Conservation (phyloP, 2,888 invertebrate species). For the Acholoe squamosa region DNA sequence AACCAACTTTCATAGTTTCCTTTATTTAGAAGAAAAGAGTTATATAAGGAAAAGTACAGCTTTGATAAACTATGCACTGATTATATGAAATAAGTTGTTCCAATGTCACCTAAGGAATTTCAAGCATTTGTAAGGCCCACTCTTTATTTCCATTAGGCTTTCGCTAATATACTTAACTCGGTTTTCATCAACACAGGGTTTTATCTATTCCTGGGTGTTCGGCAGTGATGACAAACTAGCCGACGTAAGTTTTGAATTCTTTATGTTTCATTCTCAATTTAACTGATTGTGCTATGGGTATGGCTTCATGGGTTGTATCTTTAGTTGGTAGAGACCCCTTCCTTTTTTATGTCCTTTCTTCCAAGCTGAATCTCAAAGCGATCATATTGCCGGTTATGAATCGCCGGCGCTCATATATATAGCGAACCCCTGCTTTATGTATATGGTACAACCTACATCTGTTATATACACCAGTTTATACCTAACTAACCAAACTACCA, state of each 20-base stretch:
- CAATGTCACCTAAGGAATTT: conserved; percentile 19
- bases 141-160: conserved; percentile 18
- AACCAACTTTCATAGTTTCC: too few species aligned
- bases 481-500: neutral
- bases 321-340: conserved; percentile 3
- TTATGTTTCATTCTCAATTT: conserved; percentile 31
- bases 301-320: conserved; percentile 24
- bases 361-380: neutral
- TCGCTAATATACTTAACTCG: conserved; percentile 54
- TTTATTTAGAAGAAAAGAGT: too few species aligned
- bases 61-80: too few species aligned
- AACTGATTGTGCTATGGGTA: conserved; percentile 37
- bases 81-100: neutral
- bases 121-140: neutral
- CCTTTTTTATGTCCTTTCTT: neutral
- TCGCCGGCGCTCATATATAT: conserved; percentile 18
- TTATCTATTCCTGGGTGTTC: conserved; percentile 60
- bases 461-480: neutral
- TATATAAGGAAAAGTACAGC: too few species aligned
- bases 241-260: conserved; percentile 57
- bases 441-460: conserved; percentile 4
- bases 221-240: conserved; percentile 58
- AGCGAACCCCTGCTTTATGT: neutral
- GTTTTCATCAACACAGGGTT: conserved; percentile 56
- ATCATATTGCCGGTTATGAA: conserved; percentile 10